phyloP scores from a whole-genome alignment of 2,797 vertebrate genomes.

The Enteromius paludinosus region DNA sequence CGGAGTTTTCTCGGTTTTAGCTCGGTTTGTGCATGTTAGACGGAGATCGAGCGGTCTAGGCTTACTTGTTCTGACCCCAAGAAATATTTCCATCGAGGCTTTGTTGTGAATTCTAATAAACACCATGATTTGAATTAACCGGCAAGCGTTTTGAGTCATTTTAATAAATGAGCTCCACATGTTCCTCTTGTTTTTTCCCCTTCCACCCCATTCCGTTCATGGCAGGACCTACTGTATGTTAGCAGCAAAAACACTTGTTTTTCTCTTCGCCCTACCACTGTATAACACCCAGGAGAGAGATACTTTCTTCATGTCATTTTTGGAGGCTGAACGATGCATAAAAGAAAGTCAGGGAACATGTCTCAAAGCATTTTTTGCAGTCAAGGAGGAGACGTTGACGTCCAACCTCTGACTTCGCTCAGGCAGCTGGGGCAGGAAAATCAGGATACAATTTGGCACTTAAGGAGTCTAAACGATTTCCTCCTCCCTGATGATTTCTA shows the following conservation, averaged over 20 bases:
- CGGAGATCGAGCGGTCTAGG: background rate
- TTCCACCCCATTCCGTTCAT: conserved; percentile 1
- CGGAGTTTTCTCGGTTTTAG: conserved; percentile 13
- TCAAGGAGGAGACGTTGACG: conserved; percentile 89
- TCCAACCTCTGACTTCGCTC: conserved; percentile 83
- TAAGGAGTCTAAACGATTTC: conserved; percentile 99
- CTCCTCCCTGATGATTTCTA: conserved; percentile 98
- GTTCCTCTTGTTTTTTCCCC: conserved; percentile 47
- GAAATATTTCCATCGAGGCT: conserved; percentile 53
- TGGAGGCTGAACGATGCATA: conserved; percentile 72
- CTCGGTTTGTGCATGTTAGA: conserved; percentile 19
- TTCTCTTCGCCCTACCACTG: conserved; percentile 57
- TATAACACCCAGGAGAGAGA: background rate
- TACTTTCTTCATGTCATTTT: conserved; percentile 9
- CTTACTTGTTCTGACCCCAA: conserved; percentile 49
- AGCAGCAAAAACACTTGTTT: background rate
- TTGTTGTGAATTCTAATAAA: conserved; percentile 70
- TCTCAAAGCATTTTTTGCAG: conserved; percentile 86
- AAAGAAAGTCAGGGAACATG: conserved; percentile 81
- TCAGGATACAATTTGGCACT: conserved; percentile 99
- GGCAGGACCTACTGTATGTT: conserved; percentile 20
- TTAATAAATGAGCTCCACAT: conserved; percentile 76
- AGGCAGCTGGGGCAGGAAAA: conserved; percentile 94
- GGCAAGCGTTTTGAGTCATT: conserved; percentile 70
- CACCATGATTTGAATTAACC: conserved; percentile 74